These are phyloP conservation scores for Acanthosoma haemorrhoidale DNA, from an alignment of 2,888 invertebrate genomes.

Conservation along the genomic window DNA sequence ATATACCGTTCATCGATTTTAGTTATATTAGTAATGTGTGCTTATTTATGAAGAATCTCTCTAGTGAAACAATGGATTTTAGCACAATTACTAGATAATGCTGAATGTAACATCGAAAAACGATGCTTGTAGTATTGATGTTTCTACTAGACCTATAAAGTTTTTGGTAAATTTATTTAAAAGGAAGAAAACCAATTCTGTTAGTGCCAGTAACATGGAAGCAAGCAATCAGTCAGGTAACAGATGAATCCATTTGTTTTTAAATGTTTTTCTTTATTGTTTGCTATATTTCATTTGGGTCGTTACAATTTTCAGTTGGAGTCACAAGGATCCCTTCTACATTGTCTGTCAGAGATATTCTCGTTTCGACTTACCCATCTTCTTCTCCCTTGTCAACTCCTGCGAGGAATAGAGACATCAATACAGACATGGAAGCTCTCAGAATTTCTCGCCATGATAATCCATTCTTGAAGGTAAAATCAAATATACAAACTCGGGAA, in stretches of 20 bases:
- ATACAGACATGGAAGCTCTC: conserved; percentile 78
- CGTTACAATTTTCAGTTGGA: conserved; percentile 21
- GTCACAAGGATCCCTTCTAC: conserved; percentile 50
- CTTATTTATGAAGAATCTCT: not conserved
- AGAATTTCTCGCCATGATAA: conserved; percentile 77
- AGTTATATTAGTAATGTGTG: too few relatives aligned
- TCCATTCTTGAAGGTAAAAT: conserved; percentile 67
- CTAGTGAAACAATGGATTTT: not conserved
- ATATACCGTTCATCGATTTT: too few relatives aligned
- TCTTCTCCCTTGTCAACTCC: conserved; percentile 61
- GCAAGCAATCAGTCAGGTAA: conserved; percentile 34
- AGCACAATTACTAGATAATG: conserved; percentile 33
- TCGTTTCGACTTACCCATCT: conserved; percentile 44
- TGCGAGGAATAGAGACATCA: conserved; percentile 69
- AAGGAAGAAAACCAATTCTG: conserved; percentile 37
- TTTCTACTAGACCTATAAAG: conserved; percentile 37
- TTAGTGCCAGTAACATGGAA: conserved; percentile 35
- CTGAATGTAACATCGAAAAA: conserved; percentile 38
- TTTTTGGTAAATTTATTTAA: conserved; percentile 40
- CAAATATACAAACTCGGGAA: too few relatives aligned
- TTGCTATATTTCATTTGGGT: not conserved
- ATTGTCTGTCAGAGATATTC: conserved; percentile 48
- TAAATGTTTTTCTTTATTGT: not conserved
- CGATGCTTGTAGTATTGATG: conserved; percentile 38
- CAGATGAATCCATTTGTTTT: not conserved